phyloP scores from a whole-genome alignment of 2,113 vertebrate genomes.

The Aix galericulata region DNA sequence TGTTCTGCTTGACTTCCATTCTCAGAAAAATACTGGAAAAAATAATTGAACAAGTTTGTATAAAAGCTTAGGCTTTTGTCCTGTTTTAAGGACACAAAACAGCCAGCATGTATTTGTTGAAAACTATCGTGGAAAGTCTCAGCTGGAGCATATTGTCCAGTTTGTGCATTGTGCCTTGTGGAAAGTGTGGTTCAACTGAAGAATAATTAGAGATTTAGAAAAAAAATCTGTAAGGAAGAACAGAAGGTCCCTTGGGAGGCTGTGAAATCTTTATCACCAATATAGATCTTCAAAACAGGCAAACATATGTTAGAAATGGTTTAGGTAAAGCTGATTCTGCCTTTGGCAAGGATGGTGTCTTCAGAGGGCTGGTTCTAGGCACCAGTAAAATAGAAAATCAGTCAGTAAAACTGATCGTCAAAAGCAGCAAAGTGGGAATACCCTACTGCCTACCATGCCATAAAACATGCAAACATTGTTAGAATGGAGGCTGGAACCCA shows the following conservation, averaged over 20 bases:
- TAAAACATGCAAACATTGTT: background rate
- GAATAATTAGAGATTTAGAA: conserved; percentile 70
- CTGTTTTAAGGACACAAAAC: background rate
- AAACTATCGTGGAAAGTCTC: conserved; percentile 6
- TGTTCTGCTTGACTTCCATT: conserved; percentile 14
- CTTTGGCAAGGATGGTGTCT: conserved; percentile 67
- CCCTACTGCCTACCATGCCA: background rate
- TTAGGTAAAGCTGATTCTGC: conserved; percentile 74
- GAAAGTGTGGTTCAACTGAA: conserved; percentile 69
- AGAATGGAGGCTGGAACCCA: background rate
- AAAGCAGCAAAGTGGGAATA: background rate
- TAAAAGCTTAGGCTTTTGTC: background rate
- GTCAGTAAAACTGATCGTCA: conserved; percentile 15
- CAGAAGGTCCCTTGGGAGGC: conserved; percentile 71
- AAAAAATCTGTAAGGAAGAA: conserved; percentile 68
- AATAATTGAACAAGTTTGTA: background rate
- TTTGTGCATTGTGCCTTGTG: conserved; percentile 50
- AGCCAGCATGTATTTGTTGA: background rate
- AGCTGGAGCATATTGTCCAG: conserved; percentile 48
- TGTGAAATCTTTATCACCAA: conserved; percentile 74
- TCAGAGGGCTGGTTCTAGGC: conserved; percentile 59
- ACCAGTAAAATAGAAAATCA: conserved; percentile 53
- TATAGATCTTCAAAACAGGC: conserved; percentile 74
- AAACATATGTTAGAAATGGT: conserved; percentile 71
- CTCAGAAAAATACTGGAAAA: conserved; percentile 6